Evolutionary conservation across 2,113 vertebrate species (phyloP).

Genomic region (Malaclemys terrapin): DNA sequence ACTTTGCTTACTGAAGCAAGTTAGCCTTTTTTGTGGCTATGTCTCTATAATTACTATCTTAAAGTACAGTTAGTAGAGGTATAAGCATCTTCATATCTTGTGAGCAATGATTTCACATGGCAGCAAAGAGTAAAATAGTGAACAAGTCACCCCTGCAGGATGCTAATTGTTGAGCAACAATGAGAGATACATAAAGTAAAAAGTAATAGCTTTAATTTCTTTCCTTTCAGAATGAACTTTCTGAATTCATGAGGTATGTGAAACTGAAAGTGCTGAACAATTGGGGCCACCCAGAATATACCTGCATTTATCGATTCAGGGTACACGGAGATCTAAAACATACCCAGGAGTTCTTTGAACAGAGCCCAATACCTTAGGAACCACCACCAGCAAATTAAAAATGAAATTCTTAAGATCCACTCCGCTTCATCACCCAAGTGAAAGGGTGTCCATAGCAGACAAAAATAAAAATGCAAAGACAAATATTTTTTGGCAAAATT

Average conservation of each 20-base stretch:
- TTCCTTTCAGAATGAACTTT: conserved; percentile 55
- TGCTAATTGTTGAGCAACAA: background rate
- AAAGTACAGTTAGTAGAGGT: background rate
- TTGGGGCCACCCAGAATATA: conserved; percentile 88
- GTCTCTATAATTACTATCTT: background rate
- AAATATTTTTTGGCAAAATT: background rate
- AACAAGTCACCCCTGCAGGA: background rate
- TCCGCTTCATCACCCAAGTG: background rate
- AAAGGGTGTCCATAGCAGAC: background rate
- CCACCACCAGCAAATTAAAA: background rate
- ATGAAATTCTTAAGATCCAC: background rate
- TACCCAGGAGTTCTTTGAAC: background rate
- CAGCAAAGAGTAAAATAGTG: background rate
- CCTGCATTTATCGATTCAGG: conserved; percentile 89
- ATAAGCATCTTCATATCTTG: background rate
- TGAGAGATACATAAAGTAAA: background rate
- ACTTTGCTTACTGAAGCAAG: background rate
- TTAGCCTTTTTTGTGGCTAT: background rate
- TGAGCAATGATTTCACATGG: background rate
- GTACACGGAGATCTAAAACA: conserved; percentile 80
- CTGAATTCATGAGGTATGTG: conserved; percentile 57
- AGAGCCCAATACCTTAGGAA: background rate
- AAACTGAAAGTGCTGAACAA: conserved; percentile 85
- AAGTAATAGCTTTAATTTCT: background rate
- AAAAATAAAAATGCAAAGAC: background rate